Conservation (phyloP, 2,888 invertebrate species). For the Apamea epomidion region DNA sequence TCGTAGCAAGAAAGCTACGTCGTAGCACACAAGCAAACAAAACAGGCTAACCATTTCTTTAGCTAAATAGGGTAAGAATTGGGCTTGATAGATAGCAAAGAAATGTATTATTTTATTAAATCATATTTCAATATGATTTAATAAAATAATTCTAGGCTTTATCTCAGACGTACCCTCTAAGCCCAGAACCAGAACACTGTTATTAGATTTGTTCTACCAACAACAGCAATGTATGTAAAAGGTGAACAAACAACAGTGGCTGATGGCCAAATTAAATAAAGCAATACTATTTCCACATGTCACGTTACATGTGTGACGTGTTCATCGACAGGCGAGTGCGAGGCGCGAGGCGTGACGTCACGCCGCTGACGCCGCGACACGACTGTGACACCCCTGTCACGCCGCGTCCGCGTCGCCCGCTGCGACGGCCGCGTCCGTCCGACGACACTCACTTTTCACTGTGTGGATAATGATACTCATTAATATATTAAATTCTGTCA, state of each 20-base stretch:
- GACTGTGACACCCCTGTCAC: constrained; percentile 58
- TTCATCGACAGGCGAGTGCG: constrained; percentile 75
- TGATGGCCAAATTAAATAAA: constrained; percentile 82
- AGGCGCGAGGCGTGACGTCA: constrained; percentile 62
- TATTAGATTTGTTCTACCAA: constrained; percentile 20
- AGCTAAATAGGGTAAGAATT: not conserved
- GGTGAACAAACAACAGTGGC: constrained; percentile 67
- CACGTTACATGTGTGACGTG: constrained; percentile 79
- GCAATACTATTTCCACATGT: constrained; percentile 85
- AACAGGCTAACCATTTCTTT: not conserved
- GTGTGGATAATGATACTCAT: constrained; percentile 24
- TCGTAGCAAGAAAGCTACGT: constrained; percentile 41
- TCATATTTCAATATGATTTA: not conserved
- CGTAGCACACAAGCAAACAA: not conserved
- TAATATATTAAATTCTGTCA: constrained; percentile 6
- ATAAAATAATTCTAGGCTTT: no score
- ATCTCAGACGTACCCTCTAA: not conserved
- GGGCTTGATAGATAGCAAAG: not conserved
- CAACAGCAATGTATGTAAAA: constrained; percentile 25
- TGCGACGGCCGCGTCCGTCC: constrained; percentile 25
- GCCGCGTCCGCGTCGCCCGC: constrained; percentile 41
- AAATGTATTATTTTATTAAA: not conserved
- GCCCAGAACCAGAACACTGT: not conserved
- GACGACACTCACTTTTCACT: constrained; percentile 31
- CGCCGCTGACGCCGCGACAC: constrained; percentile 44